These are phyloP conservation scores for Cryptophagus acutangulus DNA, from an alignment of 2,888 invertebrate species.

Conservation along the genomic window DNA sequence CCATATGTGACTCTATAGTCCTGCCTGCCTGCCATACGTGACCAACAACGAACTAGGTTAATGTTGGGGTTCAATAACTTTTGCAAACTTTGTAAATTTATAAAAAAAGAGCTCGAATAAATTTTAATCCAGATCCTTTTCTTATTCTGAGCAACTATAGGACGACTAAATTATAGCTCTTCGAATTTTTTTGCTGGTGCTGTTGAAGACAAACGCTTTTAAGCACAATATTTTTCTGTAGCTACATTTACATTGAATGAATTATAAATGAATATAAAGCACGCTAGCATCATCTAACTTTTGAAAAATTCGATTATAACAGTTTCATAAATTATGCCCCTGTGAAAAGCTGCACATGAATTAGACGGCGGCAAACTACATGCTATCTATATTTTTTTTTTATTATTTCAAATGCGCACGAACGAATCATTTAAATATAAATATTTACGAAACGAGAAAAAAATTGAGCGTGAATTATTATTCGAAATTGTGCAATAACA, in stretches of 20 bases:
- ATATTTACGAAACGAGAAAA: no score
- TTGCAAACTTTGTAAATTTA: not conserved
- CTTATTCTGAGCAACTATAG: not conserved
- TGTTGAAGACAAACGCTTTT: no score
- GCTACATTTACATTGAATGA: no score
- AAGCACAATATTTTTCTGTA: no score
- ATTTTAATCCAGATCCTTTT: not conserved
- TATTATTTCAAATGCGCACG: no score
- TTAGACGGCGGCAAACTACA: no score
- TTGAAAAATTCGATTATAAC: slow-evolving; percentile 14
- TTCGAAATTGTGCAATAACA: no score
- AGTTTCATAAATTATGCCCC: slow-evolving; percentile 17
- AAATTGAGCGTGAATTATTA: no score
- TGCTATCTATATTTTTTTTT: no score
- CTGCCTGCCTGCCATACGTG: slow-evolving; percentile 29
- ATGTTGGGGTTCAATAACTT: slow-evolving; percentile 17
- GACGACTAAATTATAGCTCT: not conserved
- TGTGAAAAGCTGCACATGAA: slow-evolving; percentile 17
- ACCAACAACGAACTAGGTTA: slow-evolving; percentile 27
- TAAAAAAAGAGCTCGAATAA: not conserved
- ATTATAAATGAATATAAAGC: not conserved
- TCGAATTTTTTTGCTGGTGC: not conserved
- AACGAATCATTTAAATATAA: no score
- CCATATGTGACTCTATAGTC: slow-evolving; percentile 28
- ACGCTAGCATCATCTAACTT: not conserved